phyloP scores from a whole-genome alignment of 37 sponge, comb jelly and placozoan genomes.

The Axinella damicornis region DNA sequence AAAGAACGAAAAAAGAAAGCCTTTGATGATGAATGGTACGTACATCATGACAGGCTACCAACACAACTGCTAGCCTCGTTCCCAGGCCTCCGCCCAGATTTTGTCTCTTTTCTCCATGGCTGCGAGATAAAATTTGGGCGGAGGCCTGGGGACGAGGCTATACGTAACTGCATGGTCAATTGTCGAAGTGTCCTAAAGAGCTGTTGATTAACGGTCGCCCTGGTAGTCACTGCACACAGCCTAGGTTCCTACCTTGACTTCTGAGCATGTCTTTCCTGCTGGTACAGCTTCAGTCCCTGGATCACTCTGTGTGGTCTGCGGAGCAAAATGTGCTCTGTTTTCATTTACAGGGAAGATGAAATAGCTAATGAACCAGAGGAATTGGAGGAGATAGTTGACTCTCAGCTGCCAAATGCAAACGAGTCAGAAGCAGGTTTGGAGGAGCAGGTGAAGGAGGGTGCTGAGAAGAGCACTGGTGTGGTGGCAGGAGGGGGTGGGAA shows the following conservation, averaged over 20 bases:
- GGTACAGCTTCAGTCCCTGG: background rate
- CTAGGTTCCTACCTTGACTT: too few species aligned
- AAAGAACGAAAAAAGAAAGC: slow-evolving; percentile 47
- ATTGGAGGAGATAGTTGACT: background rate
- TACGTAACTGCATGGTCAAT: background rate
- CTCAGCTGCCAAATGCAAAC: background rate
- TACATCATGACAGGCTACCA: too few species aligned
- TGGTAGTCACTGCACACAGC: background rate
- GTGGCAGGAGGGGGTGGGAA: slow-evolving; percentile 26
- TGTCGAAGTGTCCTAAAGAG: too few species aligned
- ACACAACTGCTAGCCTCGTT: too few species aligned
- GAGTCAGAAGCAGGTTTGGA: background rate
- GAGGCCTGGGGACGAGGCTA: background rate
- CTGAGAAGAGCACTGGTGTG: background rate
- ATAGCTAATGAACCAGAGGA: background rate
- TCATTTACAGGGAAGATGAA: background rate
- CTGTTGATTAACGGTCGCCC: too few species aligned
- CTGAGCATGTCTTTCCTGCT: too few species aligned
- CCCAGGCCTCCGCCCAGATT: too few species aligned
- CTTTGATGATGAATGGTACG: slow-evolving; percentile 32
- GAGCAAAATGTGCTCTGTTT: background rate
- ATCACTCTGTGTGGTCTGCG: background rate
- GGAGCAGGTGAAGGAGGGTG: background rate
- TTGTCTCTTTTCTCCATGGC: too few species aligned
- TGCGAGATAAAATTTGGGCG: too few species aligned